These are phyloP conservation scores for Zaprionus kolodkinae DNA, from an alignment of 1,140 invertebrate genomes.

Conservation along the genomic window DNA sequence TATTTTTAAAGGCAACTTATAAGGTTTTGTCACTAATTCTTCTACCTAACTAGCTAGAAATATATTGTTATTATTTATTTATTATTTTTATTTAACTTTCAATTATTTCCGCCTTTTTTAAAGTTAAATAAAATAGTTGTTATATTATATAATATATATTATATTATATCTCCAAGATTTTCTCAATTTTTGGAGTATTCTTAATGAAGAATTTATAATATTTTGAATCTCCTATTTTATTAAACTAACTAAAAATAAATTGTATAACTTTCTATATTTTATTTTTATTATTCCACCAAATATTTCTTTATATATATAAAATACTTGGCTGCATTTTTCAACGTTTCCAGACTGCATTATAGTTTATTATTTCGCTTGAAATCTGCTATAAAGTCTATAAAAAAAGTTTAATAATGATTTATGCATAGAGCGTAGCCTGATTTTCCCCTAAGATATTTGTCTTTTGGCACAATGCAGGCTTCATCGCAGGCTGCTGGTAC, in stretches of 20 bases:
- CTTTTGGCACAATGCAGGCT: constrained; percentile 23
- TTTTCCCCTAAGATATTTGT: constrained; percentile 26
- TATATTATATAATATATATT: too few relatives aligned
- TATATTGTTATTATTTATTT: too few relatives aligned
- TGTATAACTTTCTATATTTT: not conserved
- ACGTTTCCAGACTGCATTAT: not conserved
- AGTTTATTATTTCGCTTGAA: not conserved
- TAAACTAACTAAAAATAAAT: not conserved
- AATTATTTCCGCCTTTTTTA: too few relatives aligned
- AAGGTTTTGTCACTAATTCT: too few relatives aligned
- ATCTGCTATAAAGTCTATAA: not conserved
- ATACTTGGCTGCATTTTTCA: constrained; percentile 1
- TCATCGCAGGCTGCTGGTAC: constrained; percentile 33
- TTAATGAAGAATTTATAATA: too few relatives aligned
- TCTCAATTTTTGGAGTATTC: too few relatives aligned
- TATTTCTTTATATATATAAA: not conserved
- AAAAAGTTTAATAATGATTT: constrained; percentile 1
- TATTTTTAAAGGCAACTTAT: too few relatives aligned
- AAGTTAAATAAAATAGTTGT: too few relatives aligned
- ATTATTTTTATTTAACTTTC: too few relatives aligned
- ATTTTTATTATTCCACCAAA: not conserved
- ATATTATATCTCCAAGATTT: too few relatives aligned
- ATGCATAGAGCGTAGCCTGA: not conserved
- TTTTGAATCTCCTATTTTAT: too few relatives aligned
- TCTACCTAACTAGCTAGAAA: too few relatives aligned